Base-by-base conservation (phyloP, 1,140 invertebrate species). In the Aleiodes sp. region DNA sequence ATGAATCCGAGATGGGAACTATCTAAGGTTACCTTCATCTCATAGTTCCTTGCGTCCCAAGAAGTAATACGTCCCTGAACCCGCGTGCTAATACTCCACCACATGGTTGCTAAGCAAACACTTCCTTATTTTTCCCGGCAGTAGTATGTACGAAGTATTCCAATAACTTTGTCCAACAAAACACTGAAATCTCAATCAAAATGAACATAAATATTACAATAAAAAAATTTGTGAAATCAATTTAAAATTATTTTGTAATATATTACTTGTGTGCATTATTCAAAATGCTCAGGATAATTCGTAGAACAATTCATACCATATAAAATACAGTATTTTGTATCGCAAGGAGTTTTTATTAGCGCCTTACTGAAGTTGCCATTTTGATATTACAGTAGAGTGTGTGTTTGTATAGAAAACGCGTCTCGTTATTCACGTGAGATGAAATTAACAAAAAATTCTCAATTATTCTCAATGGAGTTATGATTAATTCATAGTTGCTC, bases 61-160 rank as follows among this genome's bases (percentile, higher is more conserved):
- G 4, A 35, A 35, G 4, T 35, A 46, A 28, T 41, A 78, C 76
- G 63, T 52, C 56, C 70, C 74, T 79, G 78, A 52, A 26, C 21
- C 72, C 74, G 70, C 76, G 73, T 74, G 76, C 70, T 73, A 70
- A 70, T 67, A 56, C 63, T 57, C 33, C 41, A 70, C 76, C 78
- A 78, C 77, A 80, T 80, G 78, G 78, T 72, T 77, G 61, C 72
- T 69, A 72, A 73, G 75, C 65, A 75, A 76, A 74, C 69, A 68
- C 75, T 59, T 46, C 37, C 70, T 57, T 65, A 19, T 52, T 43
- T 68, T 70, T 65, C 41, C n/a, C 52, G 52, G 41, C 21, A 68
- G 46, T 57, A 12, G 33, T 35, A 65, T 26, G 21, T 39, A 37
- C 39, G 61, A 56, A 43, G 33, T 31, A 29, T 43, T 59, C 28